Percentiles rank a stretch among this genome's conserved stretches.
phyloP scores from a whole-genome alignment of 2,888 invertebrate genomes.

The Cerceris ruficornis region DNA sequence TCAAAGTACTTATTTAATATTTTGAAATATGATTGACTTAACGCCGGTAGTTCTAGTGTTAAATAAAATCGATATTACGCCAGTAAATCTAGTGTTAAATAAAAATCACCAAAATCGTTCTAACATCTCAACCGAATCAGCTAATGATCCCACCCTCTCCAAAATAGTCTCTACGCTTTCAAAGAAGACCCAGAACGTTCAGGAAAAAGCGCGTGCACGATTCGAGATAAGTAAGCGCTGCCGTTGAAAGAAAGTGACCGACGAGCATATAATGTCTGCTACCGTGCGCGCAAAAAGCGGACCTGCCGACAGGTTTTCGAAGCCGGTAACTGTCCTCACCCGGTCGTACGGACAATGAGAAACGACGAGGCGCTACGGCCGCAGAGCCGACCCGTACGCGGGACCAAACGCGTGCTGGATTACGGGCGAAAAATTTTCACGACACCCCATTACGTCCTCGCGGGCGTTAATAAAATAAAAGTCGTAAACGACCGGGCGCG shows the following conservation, averaged over 20 bases:
- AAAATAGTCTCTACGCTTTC: too few relatives aligned
- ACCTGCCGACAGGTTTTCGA: conserved; percentile 48
- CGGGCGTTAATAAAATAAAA: conserved; percentile 40
- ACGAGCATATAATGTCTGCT: conserved; percentile 47
- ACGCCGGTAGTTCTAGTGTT: too few relatives aligned
- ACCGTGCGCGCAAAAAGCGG: conserved; percentile 42
- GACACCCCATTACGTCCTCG: not conserved
- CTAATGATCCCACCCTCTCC: too few relatives aligned
- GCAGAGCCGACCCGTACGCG: not conserved
- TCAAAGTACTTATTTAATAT: too few relatives aligned
- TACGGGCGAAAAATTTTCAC: conserved; percentile 8
- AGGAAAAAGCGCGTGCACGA: conserved; percentile 25
- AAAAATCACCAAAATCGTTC: too few relatives aligned
- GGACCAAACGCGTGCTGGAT: not conserved
- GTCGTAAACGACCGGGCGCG: conserved; percentile 42
- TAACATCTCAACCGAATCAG: too few relatives aligned
- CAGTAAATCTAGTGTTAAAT: too few relatives aligned
- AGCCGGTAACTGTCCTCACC: conserved; percentile 14
- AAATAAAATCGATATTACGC: too few relatives aligned
- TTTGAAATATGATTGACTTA: too few relatives aligned
- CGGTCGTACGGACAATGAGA: conserved; percentile 38
- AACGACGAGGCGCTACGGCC: conserved; percentile 16
- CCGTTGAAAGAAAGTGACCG: conserved; percentile 50
- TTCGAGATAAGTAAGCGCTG: not conserved
- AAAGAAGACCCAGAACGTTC: conserved; percentile 44